Conservation (phyloP, 1,140 invertebrate species). For the Lepidurus couesii region DNA sequence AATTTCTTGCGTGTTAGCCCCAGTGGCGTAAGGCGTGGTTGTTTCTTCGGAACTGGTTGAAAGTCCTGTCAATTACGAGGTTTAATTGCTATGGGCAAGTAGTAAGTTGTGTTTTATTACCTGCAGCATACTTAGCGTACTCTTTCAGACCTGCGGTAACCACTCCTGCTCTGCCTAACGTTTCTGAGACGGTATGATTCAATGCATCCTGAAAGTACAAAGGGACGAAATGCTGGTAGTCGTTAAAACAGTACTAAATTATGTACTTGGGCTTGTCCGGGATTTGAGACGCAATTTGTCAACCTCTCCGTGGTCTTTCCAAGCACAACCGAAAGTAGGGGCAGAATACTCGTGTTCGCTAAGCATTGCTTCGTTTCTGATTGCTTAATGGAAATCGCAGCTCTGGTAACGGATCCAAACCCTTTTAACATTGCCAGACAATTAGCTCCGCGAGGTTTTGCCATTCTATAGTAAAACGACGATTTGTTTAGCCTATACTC, state of each 20-base stretch:
- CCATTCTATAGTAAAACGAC: constrained; percentile 19
- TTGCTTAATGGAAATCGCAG: constrained; percentile 29
- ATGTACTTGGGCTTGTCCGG: constrained; percentile 30
- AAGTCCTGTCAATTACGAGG: background rate
- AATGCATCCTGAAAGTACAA: constrained; percentile 26
- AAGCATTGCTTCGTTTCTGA: constrained; percentile 24
- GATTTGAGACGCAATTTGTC: background rate
- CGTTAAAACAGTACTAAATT: background rate
- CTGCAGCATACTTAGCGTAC: background rate
- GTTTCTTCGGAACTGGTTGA: background rate
- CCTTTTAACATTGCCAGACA: constrained; percentile 31
- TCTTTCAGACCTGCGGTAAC: constrained; percentile 10
- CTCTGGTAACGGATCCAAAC: constrained; percentile 25
- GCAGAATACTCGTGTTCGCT: constrained; percentile 13
- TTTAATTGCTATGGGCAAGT: background rate
- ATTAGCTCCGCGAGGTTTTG: constrained; percentile 30
- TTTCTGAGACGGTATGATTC: constrained; percentile 24
- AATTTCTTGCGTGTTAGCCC: background rate
- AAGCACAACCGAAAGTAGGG: background rate
- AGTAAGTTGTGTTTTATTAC: background rate
- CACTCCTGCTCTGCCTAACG: constrained; percentile 16
- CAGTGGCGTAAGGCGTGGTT: background rate
- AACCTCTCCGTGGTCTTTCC: constrained; percentile 23
- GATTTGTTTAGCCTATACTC: too few species aligned
- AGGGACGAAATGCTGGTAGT: background rate